Conservation (phyloP, 2,888 invertebrate genomes). For the Mactromeris polynyma region DNA sequence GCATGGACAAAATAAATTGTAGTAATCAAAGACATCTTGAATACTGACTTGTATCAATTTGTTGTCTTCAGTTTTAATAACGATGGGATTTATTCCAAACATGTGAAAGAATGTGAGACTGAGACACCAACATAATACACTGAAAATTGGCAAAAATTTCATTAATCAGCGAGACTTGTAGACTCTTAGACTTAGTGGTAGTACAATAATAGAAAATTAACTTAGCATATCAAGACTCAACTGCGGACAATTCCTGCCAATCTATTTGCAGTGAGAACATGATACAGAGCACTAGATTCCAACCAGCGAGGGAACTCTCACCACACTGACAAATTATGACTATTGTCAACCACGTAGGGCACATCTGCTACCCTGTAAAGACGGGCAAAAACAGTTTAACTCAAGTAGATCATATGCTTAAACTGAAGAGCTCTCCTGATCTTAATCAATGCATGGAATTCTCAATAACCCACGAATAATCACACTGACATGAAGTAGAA, state of each 20-base stretch:
- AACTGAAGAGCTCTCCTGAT: neutral
- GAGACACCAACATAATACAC: conserved; percentile 44
- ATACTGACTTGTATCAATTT: conserved; percentile 59
- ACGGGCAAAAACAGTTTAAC: conserved; percentile 31
- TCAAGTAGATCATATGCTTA: conserved; percentile 36
- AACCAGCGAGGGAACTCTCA: conserved; percentile 42
- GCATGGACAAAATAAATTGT: conserved; percentile 65
- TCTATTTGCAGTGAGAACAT: neutral
- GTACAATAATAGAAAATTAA: conserved; percentile 64
- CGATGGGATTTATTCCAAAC: conserved; percentile 53
- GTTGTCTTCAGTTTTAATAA: conserved; percentile 60
- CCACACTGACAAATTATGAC: conserved; percentile 52
- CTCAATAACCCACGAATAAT: neutral
- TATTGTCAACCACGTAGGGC: conserved; percentile 44
- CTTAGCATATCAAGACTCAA: conserved; percentile 19
- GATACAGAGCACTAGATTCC: neutral
- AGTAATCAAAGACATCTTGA: conserved; percentile 38
- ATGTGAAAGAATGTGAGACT: conserved; percentile 40
- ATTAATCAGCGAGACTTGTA: conserved; percentile 65
- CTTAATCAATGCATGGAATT: neutral
- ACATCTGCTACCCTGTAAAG: conserved; percentile 38
- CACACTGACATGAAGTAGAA: neutral
- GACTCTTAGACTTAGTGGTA: conserved; percentile 42
- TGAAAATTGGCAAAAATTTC: conserved; percentile 60
- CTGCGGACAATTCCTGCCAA: neutral